phyloP scores from a whole-genome alignment of 2,113 vertebrate species.

The Psittacula cyanocephala region DNA sequence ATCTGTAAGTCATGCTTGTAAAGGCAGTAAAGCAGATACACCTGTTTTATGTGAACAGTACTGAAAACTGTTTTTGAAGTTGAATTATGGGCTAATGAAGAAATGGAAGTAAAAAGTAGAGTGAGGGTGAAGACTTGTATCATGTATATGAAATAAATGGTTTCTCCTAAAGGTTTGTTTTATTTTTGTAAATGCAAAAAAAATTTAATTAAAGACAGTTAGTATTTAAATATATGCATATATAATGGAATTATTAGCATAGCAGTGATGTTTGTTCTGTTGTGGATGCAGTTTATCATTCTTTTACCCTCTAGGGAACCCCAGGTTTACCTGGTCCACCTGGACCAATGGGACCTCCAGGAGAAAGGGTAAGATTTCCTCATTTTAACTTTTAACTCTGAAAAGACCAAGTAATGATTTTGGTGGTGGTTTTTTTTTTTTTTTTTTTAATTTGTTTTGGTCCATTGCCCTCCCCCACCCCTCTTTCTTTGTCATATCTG shows the following conservation, averaged over 20 bases:
- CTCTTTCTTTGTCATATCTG: not conserved
- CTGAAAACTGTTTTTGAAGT: constrained; percentile 62
- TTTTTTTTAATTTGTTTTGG: not conserved
- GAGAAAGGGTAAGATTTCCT: constrained; percentile 84
- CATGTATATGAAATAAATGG: not conserved
- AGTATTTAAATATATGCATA: not conserved
- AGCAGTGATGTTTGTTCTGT: not conserved
- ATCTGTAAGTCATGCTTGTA: constrained; percentile 32
- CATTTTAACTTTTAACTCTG: not conserved
- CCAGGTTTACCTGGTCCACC: constrained; percentile 83
- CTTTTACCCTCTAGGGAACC: constrained; percentile 79
- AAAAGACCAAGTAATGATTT: not conserved
- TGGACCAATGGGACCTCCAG: constrained; percentile 87
- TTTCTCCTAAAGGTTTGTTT: not conserved
- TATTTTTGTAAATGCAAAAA: not conserved
- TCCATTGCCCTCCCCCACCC: not conserved
- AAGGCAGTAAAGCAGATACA: constrained; percentile 53
- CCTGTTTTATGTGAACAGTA: constrained; percentile 63
- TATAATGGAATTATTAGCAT: not conserved
- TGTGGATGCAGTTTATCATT: not conserved
- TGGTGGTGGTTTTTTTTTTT: not conserved
- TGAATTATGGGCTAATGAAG: constrained; percentile 40
- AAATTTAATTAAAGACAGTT: not conserved
- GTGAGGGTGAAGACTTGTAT: not conserved
- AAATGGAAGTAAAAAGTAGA: not conserved